These are phyloP conservation scores for Muscicapa comitata DNA, from an alignment of 2,797 vertebrate genomes.

Conservation along the genomic window DNA sequence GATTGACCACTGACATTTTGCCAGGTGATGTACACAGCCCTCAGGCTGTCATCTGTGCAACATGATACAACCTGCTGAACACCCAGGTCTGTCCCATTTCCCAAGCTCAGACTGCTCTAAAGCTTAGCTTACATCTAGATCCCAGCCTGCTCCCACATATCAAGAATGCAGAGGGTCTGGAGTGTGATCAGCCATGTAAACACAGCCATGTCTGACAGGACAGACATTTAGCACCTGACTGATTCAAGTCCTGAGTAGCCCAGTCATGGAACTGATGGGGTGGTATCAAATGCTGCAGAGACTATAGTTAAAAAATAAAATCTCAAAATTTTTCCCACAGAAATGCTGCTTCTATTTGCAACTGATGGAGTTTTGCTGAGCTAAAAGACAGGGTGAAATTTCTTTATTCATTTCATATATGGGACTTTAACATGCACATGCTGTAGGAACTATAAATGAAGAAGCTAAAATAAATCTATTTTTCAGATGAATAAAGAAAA, in stretches of 20 bases:
- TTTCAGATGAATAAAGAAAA: not conserved
- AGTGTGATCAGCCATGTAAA: not conserved
- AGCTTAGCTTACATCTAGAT: not conserved
- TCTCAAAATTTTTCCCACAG: not conserved
- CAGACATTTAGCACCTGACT: not conserved
- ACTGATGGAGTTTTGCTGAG: not conserved
- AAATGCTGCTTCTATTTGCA: not conserved
- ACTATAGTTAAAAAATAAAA: not conserved
- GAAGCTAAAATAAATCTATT: not conserved
- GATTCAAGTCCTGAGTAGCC: not conserved
- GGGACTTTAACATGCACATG: not conserved
- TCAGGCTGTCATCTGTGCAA: not conserved
- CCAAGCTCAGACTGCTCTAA: not conserved
- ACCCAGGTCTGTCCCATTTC: not conserved
- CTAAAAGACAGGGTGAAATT: not conserved
- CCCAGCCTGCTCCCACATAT: not conserved
- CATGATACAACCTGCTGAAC: fast-evolving
- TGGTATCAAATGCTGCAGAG: not conserved
- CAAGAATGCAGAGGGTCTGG: not conserved
- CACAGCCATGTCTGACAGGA: not conserved
- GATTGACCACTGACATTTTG: not conserved
- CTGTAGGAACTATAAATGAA: not conserved
- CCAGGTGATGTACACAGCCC: not conserved
- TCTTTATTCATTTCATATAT: not conserved
- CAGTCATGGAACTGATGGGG: not conserved